These are phyloP conservation scores for Aegotheles bennettii DNA, from an alignment of 2,113 vertebrate species.

Conservation along the genomic window DNA sequence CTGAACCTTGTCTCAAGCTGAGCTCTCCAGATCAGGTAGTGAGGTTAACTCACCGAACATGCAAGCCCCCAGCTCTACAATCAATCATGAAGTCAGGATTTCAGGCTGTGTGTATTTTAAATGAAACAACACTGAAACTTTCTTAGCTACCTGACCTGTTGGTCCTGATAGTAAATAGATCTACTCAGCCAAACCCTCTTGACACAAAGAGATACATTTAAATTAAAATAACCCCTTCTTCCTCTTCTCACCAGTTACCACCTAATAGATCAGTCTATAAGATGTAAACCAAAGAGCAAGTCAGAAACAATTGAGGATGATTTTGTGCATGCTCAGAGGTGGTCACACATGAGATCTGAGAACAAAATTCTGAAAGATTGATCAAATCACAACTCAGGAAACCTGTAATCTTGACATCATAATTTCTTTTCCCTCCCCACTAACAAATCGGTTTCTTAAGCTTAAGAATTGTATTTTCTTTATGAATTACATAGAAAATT, in stretches of 20 bases:
- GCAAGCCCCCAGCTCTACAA: not conserved
- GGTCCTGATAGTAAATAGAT: not conserved
- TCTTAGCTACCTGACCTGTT: not conserved
- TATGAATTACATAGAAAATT: not conserved
- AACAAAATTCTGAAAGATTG: not conserved
- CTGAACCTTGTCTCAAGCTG: not conserved
- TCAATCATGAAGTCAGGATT: constrained; percentile 5
- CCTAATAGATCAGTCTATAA: not conserved
- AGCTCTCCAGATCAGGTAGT: not conserved
- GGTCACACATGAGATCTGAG: not conserved
- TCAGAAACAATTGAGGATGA: not conserved
- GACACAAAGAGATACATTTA: not conserved
- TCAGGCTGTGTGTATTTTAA: not conserved
- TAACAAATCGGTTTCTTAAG: not conserved
- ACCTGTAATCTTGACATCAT: not conserved
- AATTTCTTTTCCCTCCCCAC: not conserved
- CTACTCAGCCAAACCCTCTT: not conserved
- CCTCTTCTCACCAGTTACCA: not conserved
- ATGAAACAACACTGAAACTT: not conserved
- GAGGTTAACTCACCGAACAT: not conserved
- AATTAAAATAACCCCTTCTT: constrained; percentile 1
- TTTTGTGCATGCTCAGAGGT: not conserved
- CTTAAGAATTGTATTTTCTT: not conserved
- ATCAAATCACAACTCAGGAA: not conserved
- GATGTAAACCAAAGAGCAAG: not conserved